Percentiles rank a stretch among this genome's conserved stretches.
Evolutionary conservation across 2,797 vertebrate genomes (phyloP).

Genomic region (Vipera latastei): DNA sequence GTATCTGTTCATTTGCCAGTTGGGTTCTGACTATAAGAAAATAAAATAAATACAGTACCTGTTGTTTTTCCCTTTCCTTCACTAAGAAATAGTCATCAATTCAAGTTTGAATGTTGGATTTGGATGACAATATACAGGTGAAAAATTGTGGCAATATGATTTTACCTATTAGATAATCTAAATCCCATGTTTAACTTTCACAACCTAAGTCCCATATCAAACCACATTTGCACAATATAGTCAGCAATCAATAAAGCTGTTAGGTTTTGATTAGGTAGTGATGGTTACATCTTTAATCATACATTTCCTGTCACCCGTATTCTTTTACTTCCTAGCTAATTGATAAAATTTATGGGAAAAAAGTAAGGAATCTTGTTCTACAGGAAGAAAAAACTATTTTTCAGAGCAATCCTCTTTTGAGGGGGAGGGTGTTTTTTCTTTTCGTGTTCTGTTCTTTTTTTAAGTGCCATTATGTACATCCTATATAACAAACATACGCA

Average conservation of each 20-base stretch:
- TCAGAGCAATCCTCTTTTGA: constrained; percentile 52
- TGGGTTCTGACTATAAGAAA: neutral
- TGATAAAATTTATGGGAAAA: constrained; percentile 45
- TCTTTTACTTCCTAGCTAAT: constrained; percentile 41
- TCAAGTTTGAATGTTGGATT: neutral
- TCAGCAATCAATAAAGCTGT: neutral
- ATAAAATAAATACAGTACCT: neutral
- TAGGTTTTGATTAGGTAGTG: neutral
- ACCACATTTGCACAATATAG: neutral
- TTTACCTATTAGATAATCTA: neutral
- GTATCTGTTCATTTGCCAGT: neutral
- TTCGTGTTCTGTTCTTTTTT: constrained; percentile 45
- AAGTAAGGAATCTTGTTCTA: neutral
- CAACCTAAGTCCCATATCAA: constrained; percentile 3
- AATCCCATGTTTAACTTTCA: constrained; percentile 35
- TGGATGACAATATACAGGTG: neutral
- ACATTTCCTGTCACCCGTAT: constrained; percentile 35
- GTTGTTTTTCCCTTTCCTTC: neutral
- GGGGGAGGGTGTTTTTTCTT: constrained; percentile 45
- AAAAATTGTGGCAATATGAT: neutral
- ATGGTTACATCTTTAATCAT: neutral
- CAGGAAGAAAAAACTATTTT: constrained; percentile 15
- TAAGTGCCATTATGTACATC: constrained; percentile 58
- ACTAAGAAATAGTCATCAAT: neutral
- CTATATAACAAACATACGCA: constrained; percentile 63